phyloP scores from a whole-genome alignment of 1,140 invertebrate genomes.

The Pseudobourletiella spinata region DNA sequence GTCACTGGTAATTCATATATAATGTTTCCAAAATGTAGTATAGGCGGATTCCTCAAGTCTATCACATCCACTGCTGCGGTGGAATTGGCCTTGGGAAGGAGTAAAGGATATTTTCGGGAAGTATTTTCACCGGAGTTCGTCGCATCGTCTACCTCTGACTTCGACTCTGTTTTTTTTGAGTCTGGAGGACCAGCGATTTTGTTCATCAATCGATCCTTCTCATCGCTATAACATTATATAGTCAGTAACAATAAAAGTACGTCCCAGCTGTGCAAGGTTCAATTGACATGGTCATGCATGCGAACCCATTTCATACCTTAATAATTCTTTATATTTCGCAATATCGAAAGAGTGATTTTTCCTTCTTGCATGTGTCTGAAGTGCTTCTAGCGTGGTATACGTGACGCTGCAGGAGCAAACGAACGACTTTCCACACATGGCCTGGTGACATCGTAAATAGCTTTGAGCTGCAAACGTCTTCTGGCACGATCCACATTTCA shows the following conservation, averaged over 20 bases:
- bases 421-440: conserved; percentile 47
- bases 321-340: conserved; percentile 33
- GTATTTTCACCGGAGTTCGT: not conserved
- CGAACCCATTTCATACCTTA: conserved; percentile 35
- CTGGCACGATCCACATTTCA: conserved; percentile 45
- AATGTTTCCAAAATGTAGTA: not conserved
- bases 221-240: not conserved
- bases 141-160: not conserved
- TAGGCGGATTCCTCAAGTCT: not conserved
- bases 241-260: not conserved
- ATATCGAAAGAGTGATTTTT: conserved; percentile 43
- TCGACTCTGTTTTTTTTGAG: not conserved
- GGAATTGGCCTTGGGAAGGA: not conserved
- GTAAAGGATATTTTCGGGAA: not conserved
- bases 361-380: conserved; percentile 50
- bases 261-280: too few relatives aligned
- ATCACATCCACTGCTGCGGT: not conserved
- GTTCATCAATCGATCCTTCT: not conserved
- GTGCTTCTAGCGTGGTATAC: conserved; percentile 49
- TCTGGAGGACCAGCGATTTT: not conserved
- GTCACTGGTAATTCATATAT: not conserved
- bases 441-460: conserved; percentile 43
- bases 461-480: conserved; percentile 49
- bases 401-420: conserved; percentile 46
- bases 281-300: not conserved